Percentiles rank a stretch among this genome's conserved stretches.
Conservation (phyloP, 1,140 invertebrate species). For the Scaptodrosophila lebanonensis region DNA sequence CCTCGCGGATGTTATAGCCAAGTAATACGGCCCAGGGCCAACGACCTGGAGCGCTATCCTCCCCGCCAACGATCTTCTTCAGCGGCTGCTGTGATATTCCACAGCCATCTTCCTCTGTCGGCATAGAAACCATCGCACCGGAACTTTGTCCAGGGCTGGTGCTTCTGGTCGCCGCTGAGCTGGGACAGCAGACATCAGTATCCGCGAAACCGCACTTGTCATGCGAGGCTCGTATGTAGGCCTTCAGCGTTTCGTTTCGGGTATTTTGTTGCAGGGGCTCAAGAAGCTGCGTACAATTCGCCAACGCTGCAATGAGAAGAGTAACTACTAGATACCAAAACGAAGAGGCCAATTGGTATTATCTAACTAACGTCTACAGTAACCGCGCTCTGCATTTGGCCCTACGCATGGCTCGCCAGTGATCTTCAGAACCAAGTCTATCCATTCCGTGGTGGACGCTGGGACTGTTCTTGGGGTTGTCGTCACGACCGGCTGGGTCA, state of each 20-base stretch:
- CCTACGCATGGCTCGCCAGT: not conserved
- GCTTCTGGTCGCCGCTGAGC: not conserved
- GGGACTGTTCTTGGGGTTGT: not conserved
- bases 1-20: slow-evolving; percentile 45
- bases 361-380: not conserved
- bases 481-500: too few species aligned
- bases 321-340: not conserved
- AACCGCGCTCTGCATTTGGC: not conserved
- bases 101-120: slow-evolving; percentile 45
- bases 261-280: slow-evolving; percentile 4
- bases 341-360: not conserved
- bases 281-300: slow-evolving; percentile 7
- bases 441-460: not conserved
- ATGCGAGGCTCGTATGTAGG: slow-evolving; percentile 6
- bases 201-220: not conserved
- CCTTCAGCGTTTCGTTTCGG: slow-evolving; percentile 4
- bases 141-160: not conserved
- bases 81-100: slow-evolving; percentile 46
- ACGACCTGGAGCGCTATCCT: slow-evolving; percentile 45
- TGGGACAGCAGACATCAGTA: slow-evolving; percentile 23
- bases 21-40: slow-evolving; percentile 47
- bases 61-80: slow-evolving; percentile 64
- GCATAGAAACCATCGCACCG: not conserved
- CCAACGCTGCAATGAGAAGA: not conserved
- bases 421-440: too few species aligned